Conservation (phyloP, 2,113 vertebrate species). For the Amblyornis subalaris region DNA sequence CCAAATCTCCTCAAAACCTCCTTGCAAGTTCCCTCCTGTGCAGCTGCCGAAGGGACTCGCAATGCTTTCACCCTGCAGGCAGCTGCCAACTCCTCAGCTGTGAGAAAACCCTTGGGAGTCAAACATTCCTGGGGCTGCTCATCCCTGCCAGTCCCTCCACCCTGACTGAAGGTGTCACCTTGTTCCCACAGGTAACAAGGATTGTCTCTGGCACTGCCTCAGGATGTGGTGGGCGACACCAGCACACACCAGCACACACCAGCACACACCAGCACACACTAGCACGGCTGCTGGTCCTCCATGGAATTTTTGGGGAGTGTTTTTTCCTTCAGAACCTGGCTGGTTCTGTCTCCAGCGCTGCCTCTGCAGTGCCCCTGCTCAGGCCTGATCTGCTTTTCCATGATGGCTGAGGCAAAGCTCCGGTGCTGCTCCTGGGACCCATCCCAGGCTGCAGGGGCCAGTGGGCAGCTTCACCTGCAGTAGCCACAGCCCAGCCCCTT, state of each 20-base stretch:
- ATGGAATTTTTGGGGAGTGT: neutral
- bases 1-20: neutral
- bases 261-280: rapidly evolving
- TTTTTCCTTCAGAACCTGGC: neutral
- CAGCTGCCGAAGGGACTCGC: neutral
- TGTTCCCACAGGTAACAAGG: neutral
- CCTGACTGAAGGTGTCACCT: neutral
- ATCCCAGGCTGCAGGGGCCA: neutral
- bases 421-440: neutral
- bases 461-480: neutral
- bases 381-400: neutral
- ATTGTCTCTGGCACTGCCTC: rapidly evolving
- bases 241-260: neutral
- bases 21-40: neutral
- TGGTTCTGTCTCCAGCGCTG: neutral
- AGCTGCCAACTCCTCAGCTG: neutral
- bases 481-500: neutral
- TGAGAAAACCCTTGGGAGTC: neutral
- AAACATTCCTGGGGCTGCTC: neutral
- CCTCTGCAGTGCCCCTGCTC: neutral
- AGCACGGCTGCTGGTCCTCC: rapidly evolving
- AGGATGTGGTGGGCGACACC: neutral
- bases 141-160: rapidly evolving
- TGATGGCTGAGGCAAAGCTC: rapidly evolving
- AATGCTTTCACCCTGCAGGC: neutral